Conservation (phyloP, 37 sponge, comb jelly and placozoan genomes). For the Spongia lamella region DNA sequence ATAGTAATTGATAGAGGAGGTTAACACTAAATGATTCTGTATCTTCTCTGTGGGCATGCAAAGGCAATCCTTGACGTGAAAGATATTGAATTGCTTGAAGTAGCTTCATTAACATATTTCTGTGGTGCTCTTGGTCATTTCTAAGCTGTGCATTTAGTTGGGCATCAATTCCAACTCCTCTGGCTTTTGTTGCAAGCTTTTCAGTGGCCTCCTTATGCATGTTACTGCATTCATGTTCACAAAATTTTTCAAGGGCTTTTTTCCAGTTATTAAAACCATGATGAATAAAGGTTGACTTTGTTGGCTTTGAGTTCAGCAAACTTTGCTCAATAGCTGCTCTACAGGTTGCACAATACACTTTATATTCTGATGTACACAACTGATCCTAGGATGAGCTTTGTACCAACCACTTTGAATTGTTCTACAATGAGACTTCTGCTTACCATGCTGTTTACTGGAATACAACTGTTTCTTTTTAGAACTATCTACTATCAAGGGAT, state of each 20-base stretch:
- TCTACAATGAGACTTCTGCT: conserved; percentile 40
- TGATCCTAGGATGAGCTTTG: conserved; percentile 47
- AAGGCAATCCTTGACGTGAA: conserved; percentile 28
- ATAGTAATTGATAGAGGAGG: conserved; percentile 29
- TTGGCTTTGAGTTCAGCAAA: conserved; percentile 11
- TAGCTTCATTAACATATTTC: conserved; percentile 7
- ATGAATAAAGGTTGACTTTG: conserved; percentile 6
- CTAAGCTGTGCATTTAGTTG: too few species aligned
- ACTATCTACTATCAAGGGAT: conserved; percentile 13
- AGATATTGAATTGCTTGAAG: conserved; percentile 18
- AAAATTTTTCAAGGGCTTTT: conserved; percentile 34
- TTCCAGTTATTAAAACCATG: conserved; percentile 41
- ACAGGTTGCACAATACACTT: conserved; percentile 30
- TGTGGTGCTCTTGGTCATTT: too few species aligned
- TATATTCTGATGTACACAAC: conserved; percentile 37
- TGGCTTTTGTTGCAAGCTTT: too few species aligned
- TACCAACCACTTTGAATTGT: conserved; percentile 53
- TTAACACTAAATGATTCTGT: conserved; percentile 22
- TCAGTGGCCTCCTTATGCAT: conserved; percentile 11
- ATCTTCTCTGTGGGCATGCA: conserved; percentile 28
- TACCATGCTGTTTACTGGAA: conserved; percentile 7
- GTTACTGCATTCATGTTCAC: conserved; percentile 40
- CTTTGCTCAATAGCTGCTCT: conserved; percentile 24
- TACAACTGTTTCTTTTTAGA: conserved; percentile 12
- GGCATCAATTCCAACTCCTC: too few species aligned